Evolutionary conservation across 92 coral and sea anemone genomes (phyloP).

Genomic region (Palythoa grandiflora): DNA sequence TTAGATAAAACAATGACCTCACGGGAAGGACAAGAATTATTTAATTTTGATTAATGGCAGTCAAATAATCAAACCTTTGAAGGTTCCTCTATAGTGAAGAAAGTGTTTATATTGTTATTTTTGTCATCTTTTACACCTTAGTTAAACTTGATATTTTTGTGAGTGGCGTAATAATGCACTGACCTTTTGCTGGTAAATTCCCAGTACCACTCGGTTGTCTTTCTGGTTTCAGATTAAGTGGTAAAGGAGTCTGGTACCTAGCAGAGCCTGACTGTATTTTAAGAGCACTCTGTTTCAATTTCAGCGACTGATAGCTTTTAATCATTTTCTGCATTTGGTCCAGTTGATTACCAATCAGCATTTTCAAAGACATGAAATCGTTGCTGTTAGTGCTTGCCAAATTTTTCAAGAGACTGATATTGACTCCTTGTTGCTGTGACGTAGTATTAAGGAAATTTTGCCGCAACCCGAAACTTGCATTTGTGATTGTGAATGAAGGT

Average conservation of each 20-base stretch:
- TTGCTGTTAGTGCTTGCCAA: neutral
- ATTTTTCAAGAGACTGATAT: neutral
- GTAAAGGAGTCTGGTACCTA: slow-evolving; percentile 34
- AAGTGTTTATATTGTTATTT: neutral
- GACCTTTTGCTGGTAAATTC: neutral
- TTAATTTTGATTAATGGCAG: no score
- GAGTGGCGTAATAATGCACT: neutral
- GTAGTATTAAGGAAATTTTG: neutral
- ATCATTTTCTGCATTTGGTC: slow-evolving; percentile 40
- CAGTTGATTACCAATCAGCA: slow-evolving; percentile 28
- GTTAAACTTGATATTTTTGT: no score
- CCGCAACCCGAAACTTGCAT: neutral
- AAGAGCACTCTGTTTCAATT: slow-evolving; percentile 25
- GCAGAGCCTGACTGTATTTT: slow-evolving; percentile 23
- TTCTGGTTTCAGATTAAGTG: neutral
- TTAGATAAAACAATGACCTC: neutral
- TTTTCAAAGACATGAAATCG: slow-evolving; percentile 10
- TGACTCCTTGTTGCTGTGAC: neutral
- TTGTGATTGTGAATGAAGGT: neutral
- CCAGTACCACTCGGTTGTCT: neutral
- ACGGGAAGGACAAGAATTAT: no score
- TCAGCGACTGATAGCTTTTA: slow-evolving; percentile 11
- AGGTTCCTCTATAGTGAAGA: no score
- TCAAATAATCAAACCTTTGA: no score
- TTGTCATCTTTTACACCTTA: neutral